Evolutionary conservation across 2,113 vertebrate genomes (phyloP).

Genomic region (Lophura nycthemera): DNA sequence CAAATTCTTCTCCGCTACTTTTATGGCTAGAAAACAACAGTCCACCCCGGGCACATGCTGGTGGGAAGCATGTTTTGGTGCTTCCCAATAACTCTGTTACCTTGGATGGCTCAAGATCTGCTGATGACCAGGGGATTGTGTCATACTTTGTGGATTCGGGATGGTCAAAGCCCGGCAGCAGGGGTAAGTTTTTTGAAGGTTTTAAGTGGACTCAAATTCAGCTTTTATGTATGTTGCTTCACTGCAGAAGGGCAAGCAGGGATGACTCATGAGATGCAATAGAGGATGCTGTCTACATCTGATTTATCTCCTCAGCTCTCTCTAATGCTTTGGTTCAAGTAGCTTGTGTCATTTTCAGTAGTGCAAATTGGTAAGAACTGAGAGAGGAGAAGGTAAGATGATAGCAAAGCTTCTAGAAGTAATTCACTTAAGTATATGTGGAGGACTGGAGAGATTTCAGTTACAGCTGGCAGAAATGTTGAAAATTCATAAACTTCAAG

Average conservation of each 20-base stretch:
- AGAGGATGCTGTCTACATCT: not conserved
- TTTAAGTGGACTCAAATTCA: rapidly evolving
- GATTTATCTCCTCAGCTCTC: not conserved
- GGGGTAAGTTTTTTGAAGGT: slow-evolving; percentile 80
- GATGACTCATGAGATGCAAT: rapidly evolving
- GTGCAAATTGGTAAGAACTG: not conserved
- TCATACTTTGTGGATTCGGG: slow-evolving; percentile 88
- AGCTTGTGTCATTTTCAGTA: not conserved
- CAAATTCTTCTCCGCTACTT: slow-evolving; percentile 57
- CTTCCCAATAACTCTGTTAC: slow-evolving; percentile 91
- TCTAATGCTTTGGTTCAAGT: not conserved
- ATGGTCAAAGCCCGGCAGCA: slow-evolving; percentile 90
- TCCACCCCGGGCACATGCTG: slow-evolving; percentile 84
- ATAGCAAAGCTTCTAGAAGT: not conserved
- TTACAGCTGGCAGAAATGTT: not conserved
- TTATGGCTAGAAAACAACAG: slow-evolving; percentile 79
- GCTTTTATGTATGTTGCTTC: rapidly evolving
- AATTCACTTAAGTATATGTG: not conserved
- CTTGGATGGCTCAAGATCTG: slow-evolving; percentile 86
- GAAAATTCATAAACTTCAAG: not conserved
- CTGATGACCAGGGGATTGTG: slow-evolving; percentile 83
- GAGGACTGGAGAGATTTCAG: not conserved
- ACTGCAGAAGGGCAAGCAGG: not conserved
- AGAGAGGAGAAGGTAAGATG: not conserved
- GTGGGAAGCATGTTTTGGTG: slow-evolving; percentile 86